phyloP scores from a whole-genome alignment of 2,113 vertebrate species.

The Albula glossodonta region DNA sequence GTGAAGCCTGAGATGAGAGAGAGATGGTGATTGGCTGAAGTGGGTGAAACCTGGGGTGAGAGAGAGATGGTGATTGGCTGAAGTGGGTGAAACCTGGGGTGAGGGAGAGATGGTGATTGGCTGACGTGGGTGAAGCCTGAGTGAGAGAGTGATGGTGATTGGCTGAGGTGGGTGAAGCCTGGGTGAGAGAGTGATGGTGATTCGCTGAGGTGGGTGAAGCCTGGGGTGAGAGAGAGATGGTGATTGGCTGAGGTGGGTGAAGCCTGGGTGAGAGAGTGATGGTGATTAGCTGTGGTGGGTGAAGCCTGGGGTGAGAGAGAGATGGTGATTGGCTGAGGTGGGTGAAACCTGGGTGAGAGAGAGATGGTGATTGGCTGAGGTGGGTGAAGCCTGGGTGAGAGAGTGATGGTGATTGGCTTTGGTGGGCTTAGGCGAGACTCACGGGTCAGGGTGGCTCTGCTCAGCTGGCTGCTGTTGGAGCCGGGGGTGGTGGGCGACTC shows the following conservation, averaged over 20 bases:
- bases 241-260: background rate
- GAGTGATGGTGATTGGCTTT: background rate
- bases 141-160: no score
- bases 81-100: no score
- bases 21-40: background rate
- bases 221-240: background rate
- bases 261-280: background rate
- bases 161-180: background rate
- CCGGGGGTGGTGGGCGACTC: slow-evolving; percentile 70
- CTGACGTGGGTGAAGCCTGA: background rate
- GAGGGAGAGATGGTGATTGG: no score
- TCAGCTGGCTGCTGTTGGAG: slow-evolving; percentile 63
- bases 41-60: background rate
- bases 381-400: no score
- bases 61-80: no score
- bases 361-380: no score
- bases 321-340: background rate
- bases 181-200: background rate
- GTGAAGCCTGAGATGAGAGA: background rate
- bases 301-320: background rate
- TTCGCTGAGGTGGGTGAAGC: background rate
- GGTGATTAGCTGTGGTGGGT: background rate
- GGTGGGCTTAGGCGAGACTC: background rate
- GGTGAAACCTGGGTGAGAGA: background rate
- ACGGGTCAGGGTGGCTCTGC: slow-evolving; percentile 71